Conservation (phyloP, 2,888 invertebrate genomes). For the Lasioglossum lativentre region DNA sequence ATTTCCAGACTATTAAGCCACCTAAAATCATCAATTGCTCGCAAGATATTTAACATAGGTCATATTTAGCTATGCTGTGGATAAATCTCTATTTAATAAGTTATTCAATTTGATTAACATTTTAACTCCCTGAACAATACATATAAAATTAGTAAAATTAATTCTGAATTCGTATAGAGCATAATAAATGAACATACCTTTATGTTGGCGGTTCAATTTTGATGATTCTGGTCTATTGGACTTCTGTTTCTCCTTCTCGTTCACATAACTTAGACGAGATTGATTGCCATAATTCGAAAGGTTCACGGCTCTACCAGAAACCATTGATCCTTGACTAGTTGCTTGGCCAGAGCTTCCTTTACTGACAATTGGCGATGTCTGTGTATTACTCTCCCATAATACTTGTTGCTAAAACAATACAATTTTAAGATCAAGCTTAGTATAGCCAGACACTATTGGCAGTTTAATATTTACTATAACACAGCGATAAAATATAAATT, state of each 20-base stretch:
- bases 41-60: slow-evolving; percentile 2
- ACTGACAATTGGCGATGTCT: slow-evolving; percentile 80
- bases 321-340: slow-evolving; percentile 82
- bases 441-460: neutral
- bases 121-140: neutral
- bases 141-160: neutral
- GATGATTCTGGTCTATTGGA: slow-evolving; percentile 77
- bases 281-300: slow-evolving; percentile 78
- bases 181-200: slow-evolving; percentile 72
- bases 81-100: neutral
- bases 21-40: neutral
- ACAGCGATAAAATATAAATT: neutral
- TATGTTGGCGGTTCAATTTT: slow-evolving; percentile 77
- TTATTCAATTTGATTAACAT: neutral
- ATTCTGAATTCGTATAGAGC: neutral
- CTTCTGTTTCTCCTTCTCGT: slow-evolving; percentile 81
- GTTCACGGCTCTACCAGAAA: slow-evolving; percentile 78
- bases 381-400: slow-evolving; percentile 80
- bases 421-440: slow-evolving; percentile 12
- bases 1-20: slow-evolving; percentile 7
- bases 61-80: neutral
- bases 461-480: neutral
- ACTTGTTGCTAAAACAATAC: slow-evolving; percentile 79
- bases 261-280: slow-evolving; percentile 78
- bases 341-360: slow-evolving; percentile 83